Evolutionary conservation across 2,888 invertebrate genomes (phyloP).

Genomic region (Pharmacophagus antenor): DNA sequence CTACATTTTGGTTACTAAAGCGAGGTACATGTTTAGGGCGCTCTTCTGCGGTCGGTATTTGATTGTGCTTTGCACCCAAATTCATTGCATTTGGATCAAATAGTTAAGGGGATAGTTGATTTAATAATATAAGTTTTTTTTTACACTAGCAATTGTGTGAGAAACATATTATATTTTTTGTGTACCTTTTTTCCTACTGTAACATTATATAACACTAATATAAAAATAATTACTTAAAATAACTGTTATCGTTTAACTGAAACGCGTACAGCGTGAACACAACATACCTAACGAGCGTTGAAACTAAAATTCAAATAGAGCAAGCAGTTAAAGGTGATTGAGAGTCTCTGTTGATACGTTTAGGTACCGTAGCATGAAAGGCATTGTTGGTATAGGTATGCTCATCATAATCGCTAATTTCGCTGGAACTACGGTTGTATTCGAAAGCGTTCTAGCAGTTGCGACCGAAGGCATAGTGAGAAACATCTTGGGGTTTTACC

Average conservation of each 20-base stretch:
- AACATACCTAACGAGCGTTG: constrained; percentile 14
- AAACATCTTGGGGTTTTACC: no score
- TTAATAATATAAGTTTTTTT: not conserved
- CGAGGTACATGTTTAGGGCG: constrained; percentile 14
- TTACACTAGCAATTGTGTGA: no score
- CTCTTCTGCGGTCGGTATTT: constrained; percentile 17
- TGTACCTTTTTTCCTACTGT: no score
- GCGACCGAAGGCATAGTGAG: no score
- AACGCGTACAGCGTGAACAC: not conserved
- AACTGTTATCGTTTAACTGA: not conserved
- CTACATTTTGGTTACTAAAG: constrained; percentile 11
- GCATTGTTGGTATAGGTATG: not conserved
- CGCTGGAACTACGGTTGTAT: no score
- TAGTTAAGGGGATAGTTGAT: not conserved
- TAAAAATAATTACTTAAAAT: no score
- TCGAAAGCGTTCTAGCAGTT: no score
- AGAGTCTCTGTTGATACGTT: constrained; percentile 8
- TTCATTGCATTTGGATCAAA: constrained; percentile 11
- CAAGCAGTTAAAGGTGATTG: constrained; percentile 14
- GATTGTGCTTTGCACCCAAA: constrained; percentile 11
- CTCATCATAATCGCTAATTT: no score
- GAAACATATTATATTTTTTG: no score
- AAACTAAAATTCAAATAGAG: constrained; percentile 10
- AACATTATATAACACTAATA: no score
- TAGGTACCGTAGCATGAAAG: not conserved